Evolutionary conservation across 2,113 vertebrate species (phyloP).

Genomic region (Psilopogon haemacephalus): DNA sequence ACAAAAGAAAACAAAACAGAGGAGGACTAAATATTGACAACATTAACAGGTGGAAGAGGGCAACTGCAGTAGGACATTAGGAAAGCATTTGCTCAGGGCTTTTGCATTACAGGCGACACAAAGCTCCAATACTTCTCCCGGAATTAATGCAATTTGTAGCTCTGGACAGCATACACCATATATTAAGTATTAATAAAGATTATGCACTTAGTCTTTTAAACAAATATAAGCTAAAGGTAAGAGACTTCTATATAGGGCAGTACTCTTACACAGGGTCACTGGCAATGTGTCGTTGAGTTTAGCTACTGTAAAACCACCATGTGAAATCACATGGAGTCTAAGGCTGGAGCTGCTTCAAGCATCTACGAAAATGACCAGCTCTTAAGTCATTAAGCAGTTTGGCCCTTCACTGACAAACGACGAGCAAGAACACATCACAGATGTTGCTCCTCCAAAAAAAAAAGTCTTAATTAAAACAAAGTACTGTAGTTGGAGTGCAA

Average conservation of each 20-base stretch:
- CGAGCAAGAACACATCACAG: background rate
- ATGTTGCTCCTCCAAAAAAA: background rate
- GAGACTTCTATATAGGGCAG: background rate
- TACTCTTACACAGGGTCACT: background rate
- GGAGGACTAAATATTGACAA: background rate
- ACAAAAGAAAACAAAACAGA: background rate
- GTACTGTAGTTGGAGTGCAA: fast-evolving
- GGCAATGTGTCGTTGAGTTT: background rate
- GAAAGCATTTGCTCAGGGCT: background rate
- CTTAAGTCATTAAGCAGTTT: background rate
- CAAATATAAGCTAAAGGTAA: background rate
- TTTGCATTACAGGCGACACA: background rate
- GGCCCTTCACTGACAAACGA: background rate
- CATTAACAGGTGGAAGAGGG: background rate
- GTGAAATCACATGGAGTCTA: background rate
- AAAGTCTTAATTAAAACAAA: background rate
- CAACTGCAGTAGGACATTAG: background rate
- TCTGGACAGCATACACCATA: background rate
- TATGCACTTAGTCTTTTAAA: background rate
- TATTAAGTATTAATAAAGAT: background rate
- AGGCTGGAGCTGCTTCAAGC: background rate
- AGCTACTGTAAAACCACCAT: background rate
- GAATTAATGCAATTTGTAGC: fast-evolving
- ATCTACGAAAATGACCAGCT: background rate
- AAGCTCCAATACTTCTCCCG: background rate